A percentile compares a stretch with the other conserved stretches of the same genome.
Evolutionary conservation across 2,113 vertebrate genomes (phyloP).

Genomic region (Drymodes brunneopygia): DNA sequence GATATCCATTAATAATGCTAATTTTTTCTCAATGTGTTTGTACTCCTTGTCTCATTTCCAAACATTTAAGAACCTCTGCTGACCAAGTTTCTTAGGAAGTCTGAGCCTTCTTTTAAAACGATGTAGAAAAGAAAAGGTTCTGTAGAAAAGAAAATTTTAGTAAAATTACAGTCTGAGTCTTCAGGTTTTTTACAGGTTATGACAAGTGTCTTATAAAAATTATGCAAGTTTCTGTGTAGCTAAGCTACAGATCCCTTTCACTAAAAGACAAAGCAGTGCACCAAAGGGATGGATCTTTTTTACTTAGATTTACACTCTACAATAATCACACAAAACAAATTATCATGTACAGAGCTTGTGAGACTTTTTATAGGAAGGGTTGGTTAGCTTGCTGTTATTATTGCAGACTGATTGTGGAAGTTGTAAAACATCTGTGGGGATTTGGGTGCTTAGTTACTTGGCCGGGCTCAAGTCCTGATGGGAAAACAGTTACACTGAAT

Average conservation of each 20-base stretch:
- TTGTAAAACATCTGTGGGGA: constrained; percentile 23
- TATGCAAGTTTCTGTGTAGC: neutral
- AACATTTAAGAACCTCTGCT: neutral
- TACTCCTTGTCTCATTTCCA: neutral
- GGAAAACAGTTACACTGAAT: constrained; percentile 37
- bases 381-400: neutral
- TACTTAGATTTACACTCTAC: neutral
- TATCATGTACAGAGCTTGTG: neutral
- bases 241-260: neutral
- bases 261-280: neutral
- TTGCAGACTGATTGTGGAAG: neutral
- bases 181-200: neutral
- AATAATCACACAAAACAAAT: neutral
- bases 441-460: constrained; percentile 35
- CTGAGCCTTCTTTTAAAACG: neutral
- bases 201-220: neutral
- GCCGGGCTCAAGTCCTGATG: neutral
- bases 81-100: neutral
- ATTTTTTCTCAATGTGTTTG: neutral
- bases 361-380: neutral
- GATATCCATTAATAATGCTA: neutral
- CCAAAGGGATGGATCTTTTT: neutral
- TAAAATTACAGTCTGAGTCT: neutral
- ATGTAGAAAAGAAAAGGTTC: too few species aligned
- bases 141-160: neutral